Conservation (phyloP, 1,140 invertebrate genomes). For the Hestina assimilis region DNA sequence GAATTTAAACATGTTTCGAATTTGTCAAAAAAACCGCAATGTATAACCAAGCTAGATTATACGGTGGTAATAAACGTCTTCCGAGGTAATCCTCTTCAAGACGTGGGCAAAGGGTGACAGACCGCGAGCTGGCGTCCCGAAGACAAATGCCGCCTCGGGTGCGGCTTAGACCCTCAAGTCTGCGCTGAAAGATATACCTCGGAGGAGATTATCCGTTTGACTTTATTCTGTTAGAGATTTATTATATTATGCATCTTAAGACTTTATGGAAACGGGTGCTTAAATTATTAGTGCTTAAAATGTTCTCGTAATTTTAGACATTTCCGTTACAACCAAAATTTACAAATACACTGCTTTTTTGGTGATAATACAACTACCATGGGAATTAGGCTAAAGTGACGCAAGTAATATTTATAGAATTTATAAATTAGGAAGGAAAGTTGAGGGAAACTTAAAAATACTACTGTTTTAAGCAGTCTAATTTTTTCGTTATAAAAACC, state of each 20-base stretch:
- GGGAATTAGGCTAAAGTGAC: too few relatives aligned
- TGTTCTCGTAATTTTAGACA: too few relatives aligned
- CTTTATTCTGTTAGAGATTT: background rate
- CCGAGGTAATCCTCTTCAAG: background rate
- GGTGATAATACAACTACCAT: too few relatives aligned
- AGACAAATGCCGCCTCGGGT: background rate
- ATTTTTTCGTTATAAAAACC: too few relatives aligned
- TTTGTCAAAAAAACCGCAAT: background rate
- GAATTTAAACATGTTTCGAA: background rate
- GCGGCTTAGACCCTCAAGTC: background rate
- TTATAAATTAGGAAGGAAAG: too few relatives aligned
- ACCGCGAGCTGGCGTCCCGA: background rate
- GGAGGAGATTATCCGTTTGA: slow-evolving; percentile 4
- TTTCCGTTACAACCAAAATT: too few relatives aligned
- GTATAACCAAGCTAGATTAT: background rate
- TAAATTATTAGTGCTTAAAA: too few relatives aligned
- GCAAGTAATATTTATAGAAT: too few relatives aligned
- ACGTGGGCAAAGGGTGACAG: background rate
- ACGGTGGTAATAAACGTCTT: background rate
- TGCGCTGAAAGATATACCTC: slow-evolving; percentile 4
- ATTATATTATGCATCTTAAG: background rate
- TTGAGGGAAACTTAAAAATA: too few relatives aligned
- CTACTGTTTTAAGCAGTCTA: too few relatives aligned
- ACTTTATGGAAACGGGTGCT: background rate
- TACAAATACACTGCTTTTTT: too few relatives aligned